Evolutionary conservation across 2,113 vertebrate species (phyloP).

Genomic region (Noturus placidus): DNA sequence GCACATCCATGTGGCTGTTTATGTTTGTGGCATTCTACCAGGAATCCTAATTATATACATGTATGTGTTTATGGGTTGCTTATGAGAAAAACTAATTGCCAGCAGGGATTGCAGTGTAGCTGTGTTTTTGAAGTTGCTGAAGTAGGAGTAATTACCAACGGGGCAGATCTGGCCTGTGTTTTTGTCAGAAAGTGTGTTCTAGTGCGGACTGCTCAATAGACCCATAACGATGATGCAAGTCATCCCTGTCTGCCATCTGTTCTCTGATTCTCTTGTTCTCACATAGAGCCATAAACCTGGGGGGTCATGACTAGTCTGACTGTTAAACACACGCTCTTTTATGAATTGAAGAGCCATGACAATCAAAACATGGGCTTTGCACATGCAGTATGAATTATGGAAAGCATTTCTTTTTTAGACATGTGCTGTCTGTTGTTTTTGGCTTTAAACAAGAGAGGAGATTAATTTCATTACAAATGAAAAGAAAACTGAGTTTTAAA

Average conservation of each 20-base stretch:
- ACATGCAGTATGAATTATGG: constrained; percentile 12
- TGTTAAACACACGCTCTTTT: constrained; percentile 24
- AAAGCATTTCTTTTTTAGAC: constrained; percentile 12
- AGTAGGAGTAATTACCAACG: constrained; percentile 74
- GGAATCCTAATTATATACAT: constrained; percentile 63
- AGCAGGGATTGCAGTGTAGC: constrained; percentile 57
- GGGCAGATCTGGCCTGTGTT: constrained; percentile 68
- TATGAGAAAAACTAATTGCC: constrained; percentile 60
- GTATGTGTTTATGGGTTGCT: constrained; percentile 65
- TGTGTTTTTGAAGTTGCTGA: constrained; percentile 66
- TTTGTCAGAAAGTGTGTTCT: constrained; percentile 76
- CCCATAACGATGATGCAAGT: constrained; percentile 84
- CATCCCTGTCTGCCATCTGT: constrained; percentile 88
- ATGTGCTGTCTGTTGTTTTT: constrained; percentile 1
- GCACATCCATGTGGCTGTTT: constrained; percentile 33
- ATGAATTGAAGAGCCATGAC: constrained; percentile 18
- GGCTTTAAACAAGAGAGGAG: constrained; percentile 35
- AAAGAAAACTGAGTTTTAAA: constrained; percentile 47
- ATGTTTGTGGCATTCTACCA: constrained; percentile 47
- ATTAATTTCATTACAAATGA: constrained; percentile 22
- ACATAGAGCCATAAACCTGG: constrained; percentile 70
- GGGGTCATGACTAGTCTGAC: constrained; percentile 23
- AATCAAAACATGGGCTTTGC: constrained; percentile 23
- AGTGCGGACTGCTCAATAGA: constrained; percentile 74
- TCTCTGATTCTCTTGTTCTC: constrained; percentile 71